Evolutionary conservation across 2,797 vertebrate genomes (phyloP).

Genomic region (Enteromius fasciolatus): DNA sequence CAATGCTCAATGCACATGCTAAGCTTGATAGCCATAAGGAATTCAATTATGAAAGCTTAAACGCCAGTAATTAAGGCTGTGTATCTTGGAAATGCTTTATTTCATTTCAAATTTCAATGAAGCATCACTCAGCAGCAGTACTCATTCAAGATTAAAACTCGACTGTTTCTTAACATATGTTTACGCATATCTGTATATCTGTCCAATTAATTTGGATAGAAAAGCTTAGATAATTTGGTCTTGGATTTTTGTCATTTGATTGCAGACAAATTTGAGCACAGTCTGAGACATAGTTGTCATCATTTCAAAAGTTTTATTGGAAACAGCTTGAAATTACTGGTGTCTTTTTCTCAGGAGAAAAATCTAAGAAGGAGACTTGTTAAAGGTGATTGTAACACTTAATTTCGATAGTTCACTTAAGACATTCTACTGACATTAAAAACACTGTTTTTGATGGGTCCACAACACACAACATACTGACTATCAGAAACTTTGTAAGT

Average conservation of each 20-base stretch:
- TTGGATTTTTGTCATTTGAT: not conserved
- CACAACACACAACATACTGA: too few relatives aligned
- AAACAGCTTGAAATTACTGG: not conserved
- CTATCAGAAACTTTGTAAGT: too few relatives aligned
- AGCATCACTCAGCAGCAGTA: not conserved
- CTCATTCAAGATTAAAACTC: not conserved
- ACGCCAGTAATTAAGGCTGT: constrained; percentile 3
- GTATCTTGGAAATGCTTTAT: constrained; percentile 15
- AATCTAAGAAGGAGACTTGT: not conserved
- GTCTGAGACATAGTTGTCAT: not conserved
- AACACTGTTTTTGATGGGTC: too few relatives aligned
- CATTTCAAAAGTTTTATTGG: not conserved
- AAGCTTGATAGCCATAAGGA: constrained; percentile 15
- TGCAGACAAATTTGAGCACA: not conserved
- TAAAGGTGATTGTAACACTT: not conserved
- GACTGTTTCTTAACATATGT: not conserved
- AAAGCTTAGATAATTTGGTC: not conserved
- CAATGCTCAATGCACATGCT: constrained; percentile 36
- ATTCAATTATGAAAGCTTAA: constrained; percentile 31
- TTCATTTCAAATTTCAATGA: constrained; percentile 2
- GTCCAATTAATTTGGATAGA: not conserved
- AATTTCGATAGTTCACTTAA: too few relatives aligned
- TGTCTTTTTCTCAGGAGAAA: not conserved
- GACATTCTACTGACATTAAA: too few relatives aligned
- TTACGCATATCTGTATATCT: not conserved